Conservation (phyloP, 2,888 invertebrate species). For the Isoperla grammatica region DNA sequence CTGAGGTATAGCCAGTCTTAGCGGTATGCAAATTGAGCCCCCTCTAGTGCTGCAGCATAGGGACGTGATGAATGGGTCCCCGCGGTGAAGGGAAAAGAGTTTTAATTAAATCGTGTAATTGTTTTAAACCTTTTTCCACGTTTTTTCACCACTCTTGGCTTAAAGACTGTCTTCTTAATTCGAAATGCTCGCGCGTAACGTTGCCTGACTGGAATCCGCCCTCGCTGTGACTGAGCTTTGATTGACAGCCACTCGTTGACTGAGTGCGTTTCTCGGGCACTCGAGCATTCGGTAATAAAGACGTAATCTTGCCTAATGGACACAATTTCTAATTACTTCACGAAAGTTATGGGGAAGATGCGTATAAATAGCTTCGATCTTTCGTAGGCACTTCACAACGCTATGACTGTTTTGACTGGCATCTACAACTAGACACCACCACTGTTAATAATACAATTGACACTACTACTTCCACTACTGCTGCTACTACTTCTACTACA, state of each 20-base stretch:
- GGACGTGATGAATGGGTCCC: conserved; percentile 46
- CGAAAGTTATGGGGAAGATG: too few species aligned
- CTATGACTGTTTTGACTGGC: too few species aligned
- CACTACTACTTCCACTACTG: too few species aligned
- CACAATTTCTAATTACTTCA: too few species aligned
- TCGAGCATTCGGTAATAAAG: too few species aligned
- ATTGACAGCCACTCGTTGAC: conserved; percentile 1
- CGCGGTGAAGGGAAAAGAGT: conserved; percentile 43
- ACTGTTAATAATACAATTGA: too few species aligned
- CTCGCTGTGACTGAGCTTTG: background rate
- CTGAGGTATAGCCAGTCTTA: conserved; percentile 15
- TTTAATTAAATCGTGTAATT: conserved; percentile 50
- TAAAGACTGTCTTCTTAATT: conserved; percentile 24
- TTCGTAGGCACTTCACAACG: too few species aligned
- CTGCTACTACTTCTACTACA: too few species aligned
- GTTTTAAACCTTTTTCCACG: conserved; percentile 43
- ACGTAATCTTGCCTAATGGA: too few species aligned
- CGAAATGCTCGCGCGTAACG: background rate
- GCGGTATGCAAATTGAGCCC: conserved; percentile 24
- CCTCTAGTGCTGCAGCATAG: conserved; percentile 4
- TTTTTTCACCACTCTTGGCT: conserved; percentile 37
- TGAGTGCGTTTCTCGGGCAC: too few species aligned
- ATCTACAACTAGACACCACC: too few species aligned
- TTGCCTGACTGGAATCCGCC: background rate
- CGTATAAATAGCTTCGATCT: too few species aligned